Evolutionary conservation across 1,140 invertebrate genomes (phyloP).

Genomic region (Papilio machaon): DNA sequence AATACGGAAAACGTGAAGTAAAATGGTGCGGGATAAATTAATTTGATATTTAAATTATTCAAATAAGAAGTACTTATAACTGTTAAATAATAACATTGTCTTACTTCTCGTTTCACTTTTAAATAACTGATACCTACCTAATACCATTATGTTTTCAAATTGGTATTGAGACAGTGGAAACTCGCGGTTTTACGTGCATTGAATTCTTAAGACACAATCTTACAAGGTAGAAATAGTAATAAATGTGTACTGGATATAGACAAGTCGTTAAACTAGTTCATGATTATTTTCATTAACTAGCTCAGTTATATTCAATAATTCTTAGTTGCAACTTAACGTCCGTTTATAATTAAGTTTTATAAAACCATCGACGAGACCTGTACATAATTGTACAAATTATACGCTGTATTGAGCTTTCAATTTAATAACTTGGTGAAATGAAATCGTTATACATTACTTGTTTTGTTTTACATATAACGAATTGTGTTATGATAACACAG

Average conservation of each 20-base stretch:
- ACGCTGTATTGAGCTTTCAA: background rate
- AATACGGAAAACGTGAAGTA: background rate
- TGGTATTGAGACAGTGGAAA: background rate
- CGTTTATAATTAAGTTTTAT: background rate
- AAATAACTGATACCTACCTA: too few species aligned
- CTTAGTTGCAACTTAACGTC: slow-evolving; percentile 9
- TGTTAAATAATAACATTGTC: background rate
- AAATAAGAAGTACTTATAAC: background rate
- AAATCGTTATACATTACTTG: background rate
- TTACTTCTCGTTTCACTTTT: background rate
- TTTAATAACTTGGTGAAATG: background rate
- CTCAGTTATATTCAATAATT: slow-evolving; percentile 22
- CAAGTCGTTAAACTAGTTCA: slow-evolving; percentile 11
- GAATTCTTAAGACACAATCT: background rate
- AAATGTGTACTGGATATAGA: slow-evolving; percentile 2
- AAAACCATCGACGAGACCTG: background rate
- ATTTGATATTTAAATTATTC: background rate
- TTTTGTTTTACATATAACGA: background rate
- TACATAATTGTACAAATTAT: slow-evolving; percentile 3
- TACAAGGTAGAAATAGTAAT: background rate
- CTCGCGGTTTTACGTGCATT: background rate
- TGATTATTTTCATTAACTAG: slow-evolving; percentile 11
- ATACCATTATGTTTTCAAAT: background rate
- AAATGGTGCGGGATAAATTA: background rate
- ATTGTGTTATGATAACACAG: background rate